A percentile compares a stretch with the other conserved stretches of the same genome.
Evolutionary conservation across 2,797 vertebrate species (phyloP).

Genomic region (Muscicapa comitata): DNA sequence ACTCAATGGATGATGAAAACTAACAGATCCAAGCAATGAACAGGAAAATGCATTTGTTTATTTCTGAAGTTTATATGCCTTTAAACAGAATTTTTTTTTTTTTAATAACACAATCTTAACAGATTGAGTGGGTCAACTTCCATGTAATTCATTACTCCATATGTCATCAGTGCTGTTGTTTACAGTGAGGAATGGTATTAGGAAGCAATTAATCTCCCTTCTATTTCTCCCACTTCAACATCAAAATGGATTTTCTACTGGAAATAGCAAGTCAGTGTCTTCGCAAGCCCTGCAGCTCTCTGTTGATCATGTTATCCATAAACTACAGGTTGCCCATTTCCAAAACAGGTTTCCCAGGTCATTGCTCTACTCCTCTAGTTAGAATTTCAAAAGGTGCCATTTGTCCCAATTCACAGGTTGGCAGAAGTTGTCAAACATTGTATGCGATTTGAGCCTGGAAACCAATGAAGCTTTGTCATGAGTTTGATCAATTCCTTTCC

Average conservation of each 20-base stretch:
- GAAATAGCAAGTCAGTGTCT: not conserved
- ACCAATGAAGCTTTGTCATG: not conserved
- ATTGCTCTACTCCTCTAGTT: not conserved
- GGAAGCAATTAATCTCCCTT: not conserved
- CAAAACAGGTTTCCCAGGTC: not conserved
- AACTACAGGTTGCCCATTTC: not conserved
- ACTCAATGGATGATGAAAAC: not conserved
- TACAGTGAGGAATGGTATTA: not conserved
- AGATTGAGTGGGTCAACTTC: not conserved
- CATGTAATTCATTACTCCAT: not conserved
- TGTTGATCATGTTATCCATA: not conserved
- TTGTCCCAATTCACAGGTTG: not conserved
- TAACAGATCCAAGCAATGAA: not conserved
- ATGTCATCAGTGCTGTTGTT: not conserved
- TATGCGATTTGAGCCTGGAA: not conserved
- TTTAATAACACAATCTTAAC: not conserved
- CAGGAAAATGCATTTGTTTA: not conserved
- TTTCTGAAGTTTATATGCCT: not conserved
- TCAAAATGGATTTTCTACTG: not conserved
- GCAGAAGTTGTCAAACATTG: not conserved
- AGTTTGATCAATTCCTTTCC: not conserved
- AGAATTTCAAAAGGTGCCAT: not conserved
- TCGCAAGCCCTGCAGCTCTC: not conserved
- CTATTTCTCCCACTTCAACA: not conserved
- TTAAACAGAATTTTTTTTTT: not conserved